Conservation (phyloP, 2,113 vertebrate species). For the Odontesthes bonariensis region DNA sequence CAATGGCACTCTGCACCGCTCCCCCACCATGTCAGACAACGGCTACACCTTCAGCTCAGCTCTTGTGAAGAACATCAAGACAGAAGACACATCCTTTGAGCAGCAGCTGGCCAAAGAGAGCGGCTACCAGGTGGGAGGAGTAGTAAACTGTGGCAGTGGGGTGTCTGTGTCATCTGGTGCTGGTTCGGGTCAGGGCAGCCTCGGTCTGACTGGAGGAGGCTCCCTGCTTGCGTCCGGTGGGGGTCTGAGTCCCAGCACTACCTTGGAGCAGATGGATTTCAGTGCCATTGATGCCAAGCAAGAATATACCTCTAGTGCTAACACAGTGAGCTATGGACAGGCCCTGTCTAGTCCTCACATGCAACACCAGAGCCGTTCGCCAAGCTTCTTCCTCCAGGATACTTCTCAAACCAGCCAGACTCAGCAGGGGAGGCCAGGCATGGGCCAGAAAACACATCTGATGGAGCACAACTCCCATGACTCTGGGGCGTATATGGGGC, state of each 20-base stretch:
- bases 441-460: constrained; percentile 82
- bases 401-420: constrained; percentile 85
- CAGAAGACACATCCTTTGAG: constrained; percentile 98
- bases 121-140: constrained; percentile 82
- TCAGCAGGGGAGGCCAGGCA: constrained; percentile 75
- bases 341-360: constrained; percentile 91
- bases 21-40: constrained; percentile 86
- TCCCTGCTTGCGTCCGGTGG: constrained; percentile 94
- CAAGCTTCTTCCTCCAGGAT: constrained; percentile 98
- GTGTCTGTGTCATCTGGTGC: constrained; percentile 84
- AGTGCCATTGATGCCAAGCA: constrained; percentile 98
- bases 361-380: constrained; percentile 93
- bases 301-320: constrained; percentile 86
- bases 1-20: constrained; percentile 86
- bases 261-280: constrained; percentile 99
- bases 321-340: constrained; percentile 86
- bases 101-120: constrained; percentile 96
- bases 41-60: constrained; percentile 89
- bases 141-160: constrained; percentile 78
- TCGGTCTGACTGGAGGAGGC: constrained; percentile 88
- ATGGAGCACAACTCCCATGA: constrained; percentile 85
- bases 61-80: constrained; percentile 96
- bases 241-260: constrained; percentile 97
- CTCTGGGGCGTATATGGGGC: constrained; percentile 79
- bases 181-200: constrained; percentile 84